Evolutionary conservation across 2,888 invertebrate species (phyloP), one percentile per base, ranked within the genome.

Genomic region (Melanotus villosus): DNA sequence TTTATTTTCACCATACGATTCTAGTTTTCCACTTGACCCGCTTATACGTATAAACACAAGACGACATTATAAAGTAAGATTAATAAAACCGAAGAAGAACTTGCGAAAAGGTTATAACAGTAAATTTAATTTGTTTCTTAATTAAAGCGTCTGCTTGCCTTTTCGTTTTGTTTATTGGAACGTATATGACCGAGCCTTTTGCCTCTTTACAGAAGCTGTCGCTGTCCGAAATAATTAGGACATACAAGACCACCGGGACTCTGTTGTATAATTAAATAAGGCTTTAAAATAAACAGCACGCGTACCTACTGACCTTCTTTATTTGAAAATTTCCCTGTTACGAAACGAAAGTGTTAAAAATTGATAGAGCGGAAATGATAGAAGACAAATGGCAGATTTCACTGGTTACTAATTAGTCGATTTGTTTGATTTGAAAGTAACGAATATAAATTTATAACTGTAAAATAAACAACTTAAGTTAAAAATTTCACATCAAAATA

Each of bases 221-320:
- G 26, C 23, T 58, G 26, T 58, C 26, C 19, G 16, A 36, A 58
- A 21, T 58, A 58, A 58, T 58, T 58, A 41, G 57, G 41, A 58
- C 57, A 30, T 58, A 26, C 7, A 58, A 58, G 38, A 41, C 38
- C 23, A 58, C 36, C 54, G 30, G 18, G 47, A 47, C 12, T 47
- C 12, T 14, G 38, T 14, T 12, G 47, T 5, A 12, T 47, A 47
- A 47, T 47, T 47, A 47, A 47, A 1, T n/a, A n/a, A 23, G 6
- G 12, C n/a, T 23, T 47, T 21, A 14, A 6, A 41, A 41, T 12
- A 5, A 14, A 41, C 41, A 41, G 26, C 26, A 26, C 26, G 26
- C 26, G 26, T 26, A 5, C 16, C 14, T 1, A 14, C 18, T 18
- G 12, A 18, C 23, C 47, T 47, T 47, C 9, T 47, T 47, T 23